Evolutionary conservation across 1,140 invertebrate genomes (phyloP), one percentile per base, ranked within the genome.

Genomic region (Anastatus disparis): DNA sequence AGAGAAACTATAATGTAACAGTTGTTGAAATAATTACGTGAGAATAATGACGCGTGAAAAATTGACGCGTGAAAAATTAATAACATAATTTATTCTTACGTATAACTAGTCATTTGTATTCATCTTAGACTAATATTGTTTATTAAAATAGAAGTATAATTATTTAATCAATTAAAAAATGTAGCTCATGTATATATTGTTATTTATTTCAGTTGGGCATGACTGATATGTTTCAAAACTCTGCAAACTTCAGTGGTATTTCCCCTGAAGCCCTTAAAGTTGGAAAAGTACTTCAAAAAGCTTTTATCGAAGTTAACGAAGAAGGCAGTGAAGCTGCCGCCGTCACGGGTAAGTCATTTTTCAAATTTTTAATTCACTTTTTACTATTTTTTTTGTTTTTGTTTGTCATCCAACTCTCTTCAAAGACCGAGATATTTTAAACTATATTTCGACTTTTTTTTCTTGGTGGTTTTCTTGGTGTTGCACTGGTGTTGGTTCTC

Each of bases 281-380:
- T 1, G 86, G 83, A 2, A 81, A 87, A 27, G 86, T 89, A 0
- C 64, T 89, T 29, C 90, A 91, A 76, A 90, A 91, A 79, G 87
- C 87, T 3, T 88, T 86, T 61, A 87, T 91, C 46, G 87, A 89
- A 72, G 89, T 91, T 0, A 88, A 90, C 70, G 90, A 91, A 76
- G 86, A 90, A 81, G 90, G 90, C 9, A 90, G 89, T n/a, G 91
- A 92, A 82, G 93, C 93, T 20, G 91, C 92, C 3, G 93, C 92
- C 9, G 92, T 90, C 22, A 93, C 91, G 69, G 89, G 90, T 91
- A 82, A 86, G 80, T 83, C 26, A 38, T 56, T 31, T n/a, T n/a
- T 27, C 31, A 6, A 2, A 6, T 24, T 24, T 2, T 24, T 26
- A 24, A 50, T 8, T 7, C 20, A 9, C 20, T 3, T 26, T 44